Conservation (phyloP, 2,113 vertebrate genomes). For the Oreocharis arfaki region DNA sequence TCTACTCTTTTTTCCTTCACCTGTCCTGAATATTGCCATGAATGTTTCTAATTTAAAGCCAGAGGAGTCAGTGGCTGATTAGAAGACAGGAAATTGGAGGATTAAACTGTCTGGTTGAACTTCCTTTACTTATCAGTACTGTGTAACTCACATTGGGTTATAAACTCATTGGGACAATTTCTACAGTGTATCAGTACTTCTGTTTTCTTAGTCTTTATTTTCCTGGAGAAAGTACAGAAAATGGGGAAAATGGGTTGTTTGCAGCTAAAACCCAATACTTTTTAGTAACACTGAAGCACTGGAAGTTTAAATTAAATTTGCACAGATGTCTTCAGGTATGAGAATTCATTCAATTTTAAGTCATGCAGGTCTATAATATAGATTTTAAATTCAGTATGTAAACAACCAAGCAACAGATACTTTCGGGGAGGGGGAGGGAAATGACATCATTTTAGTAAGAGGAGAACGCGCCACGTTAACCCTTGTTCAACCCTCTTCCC, state of each 20-base stretch:
- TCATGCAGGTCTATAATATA: background rate
- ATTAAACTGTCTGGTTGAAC: conserved; percentile 99
- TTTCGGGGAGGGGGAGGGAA: background rate
- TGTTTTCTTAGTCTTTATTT: conserved; percentile 51
- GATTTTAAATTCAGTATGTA: conserved; percentile 37
- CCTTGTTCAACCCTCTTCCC: conserved; percentile 28
- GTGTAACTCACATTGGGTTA: conserved; percentile 76
- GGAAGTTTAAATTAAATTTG: background rate
- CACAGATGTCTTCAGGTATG: background rate
- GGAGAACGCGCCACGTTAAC: conserved; percentile 25
- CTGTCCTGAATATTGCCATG: conserved; percentile 78
- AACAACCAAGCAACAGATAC: conserved; percentile 55
- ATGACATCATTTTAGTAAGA: conserved; percentile 51
- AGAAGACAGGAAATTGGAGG: conserved; percentile 98
- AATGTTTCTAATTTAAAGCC: conserved; percentile 94
- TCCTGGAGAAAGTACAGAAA: background rate
- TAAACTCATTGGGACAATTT: conserved; percentile 68
- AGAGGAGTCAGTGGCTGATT: conserved; percentile 92
- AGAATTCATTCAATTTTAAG: background rate
- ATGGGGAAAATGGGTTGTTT: background rate
- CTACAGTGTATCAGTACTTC: conserved; percentile 57
- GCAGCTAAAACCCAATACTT: background rate
- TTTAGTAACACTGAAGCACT: background rate
- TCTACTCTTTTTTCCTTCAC: conserved; percentile 73
- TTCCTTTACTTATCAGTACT: conserved; percentile 88